Percentiles rank a stretch among this genome's conserved stretches.
These are phyloP conservation scores for Willowsia nigromaculata DNA, from an alignment of 2,888 invertebrate genomes.

Conservation along the genomic window DNA sequence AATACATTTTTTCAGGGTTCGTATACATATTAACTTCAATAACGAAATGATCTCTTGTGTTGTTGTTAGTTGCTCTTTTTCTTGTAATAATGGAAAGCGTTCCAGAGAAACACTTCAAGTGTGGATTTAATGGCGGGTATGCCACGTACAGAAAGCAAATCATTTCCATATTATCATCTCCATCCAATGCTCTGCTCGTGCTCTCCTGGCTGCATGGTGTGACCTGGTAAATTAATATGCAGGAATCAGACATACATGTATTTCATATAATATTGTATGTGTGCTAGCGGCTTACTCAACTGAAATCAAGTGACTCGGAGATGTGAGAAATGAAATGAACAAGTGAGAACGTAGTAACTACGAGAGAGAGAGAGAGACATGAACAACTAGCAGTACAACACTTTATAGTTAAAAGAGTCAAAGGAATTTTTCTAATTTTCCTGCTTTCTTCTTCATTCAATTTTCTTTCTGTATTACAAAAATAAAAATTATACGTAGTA, in stretches of 20 bases:
- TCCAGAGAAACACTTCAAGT: conserved; percentile 52
- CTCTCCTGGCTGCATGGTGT: conserved; percentile 18
- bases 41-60: conserved; percentile 40
- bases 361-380: neutral
- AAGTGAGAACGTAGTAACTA: neutral
- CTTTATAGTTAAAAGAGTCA: conserved; percentile 53
- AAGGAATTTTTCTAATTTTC: conserved; percentile 77
- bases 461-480: conserved; percentile 42
- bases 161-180: conserved; percentile 67
- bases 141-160: conserved; percentile 65
- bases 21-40: neutral
- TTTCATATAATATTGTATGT: conserved; percentile 9
- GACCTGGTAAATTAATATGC: conserved; percentile 69
- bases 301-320: conserved; percentile 65
- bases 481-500: conserved; percentile 15
- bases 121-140: conserved; percentile 66
- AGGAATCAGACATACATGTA: conserved; percentile 31
- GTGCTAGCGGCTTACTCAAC: conserved; percentile 62
- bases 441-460: conserved; percentile 51
- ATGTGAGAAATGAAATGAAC: conserved; percentile 49
- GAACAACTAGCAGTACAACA: conserved; percentile 12
- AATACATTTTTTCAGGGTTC: neutral
- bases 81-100: conserved; percentile 45
- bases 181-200: neutral
- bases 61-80: conserved; percentile 65